Percentiles rank a stretch among this genome's conserved stretches.
Conservation (phyloP, 2,113 vertebrate species). For the Microcebus jonahi region DNA sequence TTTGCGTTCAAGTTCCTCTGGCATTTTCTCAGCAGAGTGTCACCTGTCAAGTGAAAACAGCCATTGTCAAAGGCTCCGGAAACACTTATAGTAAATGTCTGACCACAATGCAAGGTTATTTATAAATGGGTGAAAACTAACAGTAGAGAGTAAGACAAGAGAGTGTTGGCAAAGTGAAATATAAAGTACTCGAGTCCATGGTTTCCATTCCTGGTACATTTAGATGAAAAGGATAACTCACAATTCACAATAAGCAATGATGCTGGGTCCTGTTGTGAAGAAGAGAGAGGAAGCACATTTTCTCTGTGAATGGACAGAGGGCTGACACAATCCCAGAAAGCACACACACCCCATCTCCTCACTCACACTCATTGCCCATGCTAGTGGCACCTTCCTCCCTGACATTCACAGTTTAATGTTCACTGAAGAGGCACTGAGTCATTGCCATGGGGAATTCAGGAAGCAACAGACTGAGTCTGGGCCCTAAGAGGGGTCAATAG, state of each 20-base stretch:
- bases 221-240: slow-evolving; percentile 20
- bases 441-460: background rate
- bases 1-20: slow-evolving; percentile 56
- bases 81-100: slow-evolving; percentile 78
- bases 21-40: slow-evolving; percentile 77
- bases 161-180: background rate
- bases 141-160: background rate
- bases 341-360: background rate
- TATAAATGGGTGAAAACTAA: background rate
- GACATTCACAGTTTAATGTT: background rate
- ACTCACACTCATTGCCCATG: background rate
- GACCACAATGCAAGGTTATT: slow-evolving; percentile 68
- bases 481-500: background rate
- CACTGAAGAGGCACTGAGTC: background rate
- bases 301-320: background rate
- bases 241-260: background rate
- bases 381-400: background rate
- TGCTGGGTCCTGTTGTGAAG: background rate
- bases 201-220: background rate
- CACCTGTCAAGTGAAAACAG: slow-evolving; percentile 62
- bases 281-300: background rate
- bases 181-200: background rate
- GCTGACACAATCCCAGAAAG: background rate
- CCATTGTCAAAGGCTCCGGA: slow-evolving; percentile 74
- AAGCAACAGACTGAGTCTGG: background rate